Conservation (phyloP, 2,113 vertebrate species). For the Nannobrachium achirus region DNA sequence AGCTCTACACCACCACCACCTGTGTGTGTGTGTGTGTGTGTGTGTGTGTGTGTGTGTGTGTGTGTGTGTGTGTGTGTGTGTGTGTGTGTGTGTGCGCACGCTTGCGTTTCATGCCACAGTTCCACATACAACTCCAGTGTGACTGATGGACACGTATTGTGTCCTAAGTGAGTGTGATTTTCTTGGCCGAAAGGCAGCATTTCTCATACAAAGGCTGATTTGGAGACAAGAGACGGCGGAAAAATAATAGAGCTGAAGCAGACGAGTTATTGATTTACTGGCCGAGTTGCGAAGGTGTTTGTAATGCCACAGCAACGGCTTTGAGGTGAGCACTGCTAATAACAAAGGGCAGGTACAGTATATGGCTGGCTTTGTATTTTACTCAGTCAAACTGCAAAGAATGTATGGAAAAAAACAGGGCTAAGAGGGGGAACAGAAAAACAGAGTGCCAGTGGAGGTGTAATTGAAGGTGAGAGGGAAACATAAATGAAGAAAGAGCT, state of each 20-base stretch:
- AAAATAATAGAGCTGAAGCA: conserved; percentile 26
- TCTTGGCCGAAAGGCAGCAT: conserved; percentile 31
- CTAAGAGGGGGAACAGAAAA: not conserved
- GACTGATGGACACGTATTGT: not conserved
- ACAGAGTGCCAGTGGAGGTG: not conserved
- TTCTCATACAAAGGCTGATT: conserved; percentile 42
- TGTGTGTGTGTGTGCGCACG: too few species aligned
- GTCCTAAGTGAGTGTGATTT: conserved; percentile 10
- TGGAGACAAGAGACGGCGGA: conserved; percentile 32
- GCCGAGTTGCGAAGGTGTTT: conserved; percentile 19
- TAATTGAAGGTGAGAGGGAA: not conserved
- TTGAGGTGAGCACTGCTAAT: conserved; percentile 38
- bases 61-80: too few species aligned
- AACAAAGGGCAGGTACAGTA: conserved; percentile 31
- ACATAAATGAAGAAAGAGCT: too few species aligned
- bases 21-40: too few species aligned
- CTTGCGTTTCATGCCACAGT: too few species aligned
- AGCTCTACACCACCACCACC: too few species aligned
- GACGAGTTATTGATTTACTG: conserved; percentile 48
- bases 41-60: too few species aligned
- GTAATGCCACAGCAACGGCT: conserved; percentile 30
- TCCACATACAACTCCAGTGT: not conserved
- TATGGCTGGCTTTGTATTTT: conserved; percentile 14
- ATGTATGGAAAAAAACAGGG: not conserved
- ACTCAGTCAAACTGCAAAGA: conserved; percentile 34